phyloP scores from a whole-genome alignment of 2,113 vertebrate genomes.

The Xyrauchen texanus region DNA sequence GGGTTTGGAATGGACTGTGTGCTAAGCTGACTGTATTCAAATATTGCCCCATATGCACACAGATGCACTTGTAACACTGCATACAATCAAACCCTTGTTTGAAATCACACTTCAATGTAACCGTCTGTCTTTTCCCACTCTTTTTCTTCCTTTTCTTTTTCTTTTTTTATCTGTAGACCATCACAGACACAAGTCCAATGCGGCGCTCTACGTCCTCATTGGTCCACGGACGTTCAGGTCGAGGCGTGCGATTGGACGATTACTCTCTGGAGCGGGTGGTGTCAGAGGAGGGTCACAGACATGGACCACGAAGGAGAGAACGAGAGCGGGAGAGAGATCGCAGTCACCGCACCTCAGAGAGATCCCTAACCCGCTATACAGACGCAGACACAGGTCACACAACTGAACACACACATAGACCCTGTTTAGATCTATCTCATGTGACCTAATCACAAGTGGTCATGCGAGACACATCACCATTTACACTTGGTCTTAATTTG shows the following conservation, averaged over 20 bases:
- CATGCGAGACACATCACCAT: too few relatives aligned
- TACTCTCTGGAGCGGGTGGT: conserved; percentile 89
- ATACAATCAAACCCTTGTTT: neutral
- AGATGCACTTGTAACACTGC: neutral
- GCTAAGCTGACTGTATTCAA: neutral
- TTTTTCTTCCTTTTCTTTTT: neutral
- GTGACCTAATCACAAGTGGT: too few relatives aligned
- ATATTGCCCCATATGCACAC: neutral
- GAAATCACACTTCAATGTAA: neutral
- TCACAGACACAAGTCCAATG: conserved; percentile 88
- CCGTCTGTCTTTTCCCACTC: conserved; percentile 18
- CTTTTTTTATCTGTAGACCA: conserved; percentile 74
- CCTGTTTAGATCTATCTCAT: too few relatives aligned
- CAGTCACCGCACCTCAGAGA: conserved; percentile 83
- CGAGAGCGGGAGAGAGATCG: conserved; percentile 72
- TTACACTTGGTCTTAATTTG: too few relatives aligned
- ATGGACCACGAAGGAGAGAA: conserved; percentile 72
- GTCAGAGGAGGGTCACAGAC: conserved; percentile 78
- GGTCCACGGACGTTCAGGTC: conserved; percentile 80
- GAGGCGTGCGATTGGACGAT: conserved; percentile 83
- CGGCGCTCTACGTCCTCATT: conserved; percentile 87
- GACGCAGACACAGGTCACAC: conserved; percentile 88
- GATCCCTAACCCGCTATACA: conserved; percentile 86
- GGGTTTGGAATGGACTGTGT: conserved; percentile 12
- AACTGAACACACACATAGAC: neutral